Evolutionary conservation across 1,140 invertebrate genomes (phyloP), one percentile per base, ranked within the genome.

Genomic region (Sinella curviseta): DNA sequence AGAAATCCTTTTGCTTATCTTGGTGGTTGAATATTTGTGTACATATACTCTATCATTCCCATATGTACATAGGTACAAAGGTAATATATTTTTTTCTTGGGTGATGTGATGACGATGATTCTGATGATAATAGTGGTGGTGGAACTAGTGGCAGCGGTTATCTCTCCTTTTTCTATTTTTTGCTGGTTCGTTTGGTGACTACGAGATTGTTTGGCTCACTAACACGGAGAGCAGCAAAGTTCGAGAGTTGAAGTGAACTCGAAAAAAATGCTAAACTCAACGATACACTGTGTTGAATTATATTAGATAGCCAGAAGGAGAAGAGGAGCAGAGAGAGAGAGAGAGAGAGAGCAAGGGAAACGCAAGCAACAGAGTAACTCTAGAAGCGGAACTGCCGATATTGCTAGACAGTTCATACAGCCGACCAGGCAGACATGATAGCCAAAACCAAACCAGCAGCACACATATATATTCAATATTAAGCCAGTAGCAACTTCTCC

Each of bases 241-340:
- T 33, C 65, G 28, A 70, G 31, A 30, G 31, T 14, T 33, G 65
- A 70, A 70, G 28, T 70, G 57, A 65, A 65, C 57, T 65, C 57
- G 8, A 8, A 4, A 65, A 65, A 65, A 65, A 65, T 26, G 24
- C 26, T 26, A 65, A 14, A 8, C 57, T n/a, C 16, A 12, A n/a
- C 24, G 39, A 48, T n/a, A 48, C 39, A 48, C 39, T 20, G 39
- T 65, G 8, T 4, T 16, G 57, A 16, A 65, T n/a, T n/a, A 26
- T 4, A 65, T n/a, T n/a, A 65, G 24, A 65, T 16, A 17, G 26
- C 8, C 14, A 65, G 4, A 65, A 26, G 16, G 26, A n/a, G 16
- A 65, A 65, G 24, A 16, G 14, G 26, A 26, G 24, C 14, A 14
- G 57, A 65, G 16, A 65, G 16, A 65, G 26, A 65, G 16, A 65